Evolutionary conservation across 2,113 vertebrate species (phyloP).

Genomic region (Tichodroma muraria): DNA sequence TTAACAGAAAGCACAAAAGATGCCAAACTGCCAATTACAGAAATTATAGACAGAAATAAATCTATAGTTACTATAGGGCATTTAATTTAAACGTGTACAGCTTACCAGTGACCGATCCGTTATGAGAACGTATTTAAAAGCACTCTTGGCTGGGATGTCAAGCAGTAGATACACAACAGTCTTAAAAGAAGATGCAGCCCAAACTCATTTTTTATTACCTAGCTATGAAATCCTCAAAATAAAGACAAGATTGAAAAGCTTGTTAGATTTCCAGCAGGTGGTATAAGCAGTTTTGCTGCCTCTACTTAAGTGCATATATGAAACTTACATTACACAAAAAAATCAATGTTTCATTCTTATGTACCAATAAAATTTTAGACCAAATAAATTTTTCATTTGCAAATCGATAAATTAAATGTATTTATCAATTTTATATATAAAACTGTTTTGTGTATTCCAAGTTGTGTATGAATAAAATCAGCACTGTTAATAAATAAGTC

Average conservation of each 20-base stretch:
- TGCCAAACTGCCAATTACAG: background rate
- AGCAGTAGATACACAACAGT: background rate
- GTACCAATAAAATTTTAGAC: background rate
- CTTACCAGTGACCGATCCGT: background rate
- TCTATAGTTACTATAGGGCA: background rate
- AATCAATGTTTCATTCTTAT: constrained; percentile 44
- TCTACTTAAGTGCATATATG: background rate
- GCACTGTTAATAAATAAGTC: background rate
- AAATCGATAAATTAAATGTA: constrained; percentile 31
- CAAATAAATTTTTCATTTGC: constrained; percentile 16
- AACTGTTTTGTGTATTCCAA: background rate
- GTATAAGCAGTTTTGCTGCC: background rate
- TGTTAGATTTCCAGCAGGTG: background rate
- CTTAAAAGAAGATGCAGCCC: background rate
- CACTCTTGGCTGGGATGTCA: background rate
- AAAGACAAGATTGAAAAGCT: background rate
- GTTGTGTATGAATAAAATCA: background rate
- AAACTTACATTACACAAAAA: background rate
- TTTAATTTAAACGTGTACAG: background rate
- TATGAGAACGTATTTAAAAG: background rate
- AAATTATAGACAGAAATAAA: background rate
- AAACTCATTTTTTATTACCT: background rate
- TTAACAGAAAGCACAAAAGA: background rate
- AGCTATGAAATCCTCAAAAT: background rate
- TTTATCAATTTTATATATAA: constrained; percentile 24